These are phyloP conservation scores for Apamea epomidion DNA, from an alignment of 2,888 invertebrate species.

Conservation along the genomic window DNA sequence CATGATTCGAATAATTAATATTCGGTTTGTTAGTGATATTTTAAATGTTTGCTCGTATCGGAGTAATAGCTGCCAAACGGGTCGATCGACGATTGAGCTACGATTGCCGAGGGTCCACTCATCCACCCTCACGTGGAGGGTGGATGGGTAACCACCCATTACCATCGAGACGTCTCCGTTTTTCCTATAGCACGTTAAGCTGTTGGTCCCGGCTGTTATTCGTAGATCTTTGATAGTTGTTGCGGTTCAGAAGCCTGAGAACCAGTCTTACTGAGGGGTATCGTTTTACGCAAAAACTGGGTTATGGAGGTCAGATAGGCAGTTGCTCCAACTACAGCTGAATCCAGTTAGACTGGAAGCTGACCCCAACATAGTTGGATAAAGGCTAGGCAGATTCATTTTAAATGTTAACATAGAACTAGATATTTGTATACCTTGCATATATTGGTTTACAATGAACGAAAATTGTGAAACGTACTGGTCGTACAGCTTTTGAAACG, in stretches of 20 bases:
- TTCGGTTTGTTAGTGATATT: conserved; percentile 45
- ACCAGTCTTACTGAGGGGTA: not conserved
- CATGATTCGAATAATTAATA: conserved; percentile 66
- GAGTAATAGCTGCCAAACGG: too few species aligned
- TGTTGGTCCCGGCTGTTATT: too few species aligned
- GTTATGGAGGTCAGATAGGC: not conserved
- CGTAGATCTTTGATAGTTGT: not conserved
- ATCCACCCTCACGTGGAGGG: not conserved
- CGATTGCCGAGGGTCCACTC: too few species aligned
- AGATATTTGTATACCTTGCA: not conserved
- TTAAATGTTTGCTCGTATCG: conserved; percentile 3
- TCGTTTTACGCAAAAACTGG: not conserved
- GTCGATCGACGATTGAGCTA: not conserved
- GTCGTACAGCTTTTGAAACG: not conserved
- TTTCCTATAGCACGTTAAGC: not conserved
- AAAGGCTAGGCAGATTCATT: not conserved
- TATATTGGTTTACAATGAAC: not conserved
- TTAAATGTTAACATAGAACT: not conserved
- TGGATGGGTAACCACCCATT: not conserved
- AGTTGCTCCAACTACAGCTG: not conserved
- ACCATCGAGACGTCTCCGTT: too few species aligned
- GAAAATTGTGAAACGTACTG: not conserved
- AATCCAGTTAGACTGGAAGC: not conserved
- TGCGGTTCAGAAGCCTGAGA: not conserved
- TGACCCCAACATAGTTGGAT: not conserved